phyloP scores from a whole-genome alignment of 2,888 invertebrate species.

The Acanthosepion pharaonis region DNA sequence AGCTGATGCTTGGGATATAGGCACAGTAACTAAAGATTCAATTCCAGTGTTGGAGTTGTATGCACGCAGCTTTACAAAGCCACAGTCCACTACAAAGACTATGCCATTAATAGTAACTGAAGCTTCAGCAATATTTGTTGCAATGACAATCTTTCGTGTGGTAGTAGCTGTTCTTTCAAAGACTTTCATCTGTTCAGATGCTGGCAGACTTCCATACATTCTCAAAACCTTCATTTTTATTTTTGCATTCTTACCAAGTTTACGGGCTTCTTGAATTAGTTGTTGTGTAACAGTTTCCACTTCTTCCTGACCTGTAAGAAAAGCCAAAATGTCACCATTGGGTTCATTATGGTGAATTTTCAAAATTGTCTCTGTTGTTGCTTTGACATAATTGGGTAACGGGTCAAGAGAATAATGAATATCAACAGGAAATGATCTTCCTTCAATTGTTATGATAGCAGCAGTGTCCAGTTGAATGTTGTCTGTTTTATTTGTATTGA shows the following conservation, averaged over 20 bases:
- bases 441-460: conserved; percentile 89
- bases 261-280: conserved; percentile 73
- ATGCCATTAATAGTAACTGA: conserved; percentile 95
- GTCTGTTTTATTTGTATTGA: conserved; percentile 77
- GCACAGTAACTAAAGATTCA: conserved; percentile 83
- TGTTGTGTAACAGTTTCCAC: conserved; percentile 82
- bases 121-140: conserved; percentile 97
- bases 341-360: conserved; percentile 84
- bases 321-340: conserved; percentile 91
- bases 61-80: conserved; percentile 94
- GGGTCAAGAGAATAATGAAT: conserved; percentile 86
- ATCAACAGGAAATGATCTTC: conserved; percentile 89
- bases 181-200: conserved; percentile 88
- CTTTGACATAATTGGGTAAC: conserved; percentile 90
- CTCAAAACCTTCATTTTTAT: conserved; percentile 82
- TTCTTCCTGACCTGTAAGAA: conserved; percentile 86
- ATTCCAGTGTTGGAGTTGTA: conserved; percentile 88
- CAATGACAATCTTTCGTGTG: conserved; percentile 89
- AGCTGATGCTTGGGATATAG: conserved; percentile 90
- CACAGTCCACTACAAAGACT: conserved; percentile 91
- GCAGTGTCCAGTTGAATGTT: conserved; percentile 80
- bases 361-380: conserved; percentile 88
- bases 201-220: conserved; percentile 92
- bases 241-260: conserved; percentile 60
- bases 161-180: conserved; percentile 82